These are phyloP conservation scores for Nomada lathburiana DNA, from an alignment of 2,888 invertebrate genomes.

Conservation along the genomic window DNA sequence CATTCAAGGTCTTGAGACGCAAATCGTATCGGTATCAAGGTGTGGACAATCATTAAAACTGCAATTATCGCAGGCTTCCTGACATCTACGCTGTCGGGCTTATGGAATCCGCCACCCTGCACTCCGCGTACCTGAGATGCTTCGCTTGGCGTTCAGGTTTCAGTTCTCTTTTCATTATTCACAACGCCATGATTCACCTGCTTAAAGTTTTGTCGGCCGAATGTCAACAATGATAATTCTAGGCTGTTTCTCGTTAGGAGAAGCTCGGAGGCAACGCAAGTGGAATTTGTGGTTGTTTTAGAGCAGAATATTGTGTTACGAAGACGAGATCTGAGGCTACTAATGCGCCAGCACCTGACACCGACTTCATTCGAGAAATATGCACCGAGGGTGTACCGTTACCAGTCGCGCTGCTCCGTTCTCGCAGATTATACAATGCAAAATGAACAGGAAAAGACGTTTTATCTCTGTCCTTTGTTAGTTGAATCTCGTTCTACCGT, in stretches of 20 bases:
- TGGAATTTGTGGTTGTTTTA: constrained; percentile 45
- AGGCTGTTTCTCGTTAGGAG: constrained; percentile 14
- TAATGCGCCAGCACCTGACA: constrained; percentile 70
- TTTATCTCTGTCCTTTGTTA: constrained; percentile 46
- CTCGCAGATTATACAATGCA: constrained; percentile 57
- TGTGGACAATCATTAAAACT: no score
- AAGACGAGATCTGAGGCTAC: constrained; percentile 58
- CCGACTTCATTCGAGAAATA: constrained; percentile 63
- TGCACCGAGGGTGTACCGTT: constrained; percentile 68
- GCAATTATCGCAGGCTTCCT: no score
- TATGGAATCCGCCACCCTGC: no score
- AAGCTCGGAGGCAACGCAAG: constrained; percentile 33
- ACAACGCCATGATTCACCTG: neutral
- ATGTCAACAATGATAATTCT: constrained; percentile 43
- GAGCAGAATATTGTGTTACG: constrained; percentile 63
- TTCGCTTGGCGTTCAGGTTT: no score
- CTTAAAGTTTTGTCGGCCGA: constrained; percentile 15
- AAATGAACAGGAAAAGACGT: constrained; percentile 55
- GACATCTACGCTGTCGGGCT: no score
- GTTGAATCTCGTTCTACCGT: constrained; percentile 38
- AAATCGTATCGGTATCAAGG: no score
- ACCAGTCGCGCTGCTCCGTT: constrained; percentile 48
- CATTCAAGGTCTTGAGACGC: no score
- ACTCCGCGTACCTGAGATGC: no score
- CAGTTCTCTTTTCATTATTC: neutral